phyloP scores from a whole-genome alignment of 2,797 vertebrate genomes.

The Argya squamiceps region DNA sequence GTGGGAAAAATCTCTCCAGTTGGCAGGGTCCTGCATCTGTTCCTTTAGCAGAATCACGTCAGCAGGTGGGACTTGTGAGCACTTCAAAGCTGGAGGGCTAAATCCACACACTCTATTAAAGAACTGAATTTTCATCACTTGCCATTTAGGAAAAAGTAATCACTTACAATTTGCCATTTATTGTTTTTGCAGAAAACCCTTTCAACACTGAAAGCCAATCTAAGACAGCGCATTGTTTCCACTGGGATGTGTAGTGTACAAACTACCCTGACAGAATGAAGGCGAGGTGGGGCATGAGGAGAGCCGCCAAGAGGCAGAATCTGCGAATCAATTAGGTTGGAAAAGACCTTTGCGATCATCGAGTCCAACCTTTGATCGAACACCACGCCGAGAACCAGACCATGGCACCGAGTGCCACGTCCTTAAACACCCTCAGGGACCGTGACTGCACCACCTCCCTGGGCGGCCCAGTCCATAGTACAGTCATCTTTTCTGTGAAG shows the following conservation, averaged over 20 bases:
- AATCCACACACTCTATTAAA: background rate
- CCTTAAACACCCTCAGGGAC: background rate
- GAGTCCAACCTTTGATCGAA: background rate
- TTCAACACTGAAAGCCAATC: fast-evolving
- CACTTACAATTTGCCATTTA: background rate
- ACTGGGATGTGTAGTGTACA: fast-evolving
- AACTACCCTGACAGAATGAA: background rate
- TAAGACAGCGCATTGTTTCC: fast-evolving
- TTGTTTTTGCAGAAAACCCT: background rate
- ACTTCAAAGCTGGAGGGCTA: background rate
- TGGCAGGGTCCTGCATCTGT: background rate
- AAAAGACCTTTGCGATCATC: background rate
- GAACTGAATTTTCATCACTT: background rate
- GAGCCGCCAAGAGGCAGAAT: background rate
- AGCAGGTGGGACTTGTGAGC: background rate
- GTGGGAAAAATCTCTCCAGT: background rate
- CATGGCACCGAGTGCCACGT: background rate
- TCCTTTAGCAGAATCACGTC: fast-evolving
- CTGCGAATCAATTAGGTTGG: background rate
- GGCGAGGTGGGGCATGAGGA: fast-evolving
- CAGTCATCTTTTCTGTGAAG: fast-evolving
- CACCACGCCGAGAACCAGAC: background rate
- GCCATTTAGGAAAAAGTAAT: background rate
- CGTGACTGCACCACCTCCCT: background rate
- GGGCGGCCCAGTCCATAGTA: background rate